Evolutionary conservation across 2,888 invertebrate genomes (phyloP).

Genomic region (Drosophila anomalipes): DNA sequence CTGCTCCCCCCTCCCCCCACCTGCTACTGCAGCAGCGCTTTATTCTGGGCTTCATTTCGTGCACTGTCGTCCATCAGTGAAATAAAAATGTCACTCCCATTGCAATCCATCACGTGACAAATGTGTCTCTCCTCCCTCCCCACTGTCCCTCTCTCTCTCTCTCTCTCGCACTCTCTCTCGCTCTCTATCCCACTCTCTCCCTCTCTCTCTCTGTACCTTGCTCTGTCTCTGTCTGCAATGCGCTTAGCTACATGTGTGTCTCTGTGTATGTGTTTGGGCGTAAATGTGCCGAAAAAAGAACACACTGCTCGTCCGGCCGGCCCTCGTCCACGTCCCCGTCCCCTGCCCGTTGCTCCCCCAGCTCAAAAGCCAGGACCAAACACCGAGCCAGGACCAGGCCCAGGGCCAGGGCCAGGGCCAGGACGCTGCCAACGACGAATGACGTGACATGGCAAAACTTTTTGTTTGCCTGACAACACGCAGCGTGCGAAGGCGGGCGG

Average conservation of each 20-base stretch:
- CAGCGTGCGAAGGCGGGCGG: conserved; percentile 51
- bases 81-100: conserved; percentile 85
- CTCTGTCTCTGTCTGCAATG: conserved; percentile 38
- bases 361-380: conserved; percentile 1
- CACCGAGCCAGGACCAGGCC: conserved; percentile 12
- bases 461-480: conserved; percentile 77
- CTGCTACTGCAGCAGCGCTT: conserved; percentile 12
- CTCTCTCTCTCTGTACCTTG: conserved; percentile 17
- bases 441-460: conserved; percentile 82
- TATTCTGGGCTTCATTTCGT: conserved; percentile 67
- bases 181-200: conserved; percentile 23
- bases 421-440: conserved; percentile 68
- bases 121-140: conserved; percentile 67
- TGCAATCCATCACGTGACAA: conserved; percentile 85
- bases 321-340: conserved; percentile 24
- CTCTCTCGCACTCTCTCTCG: conserved; percentile 16
- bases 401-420: conserved; percentile 27
- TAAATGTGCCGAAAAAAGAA: conserved; percentile 71
- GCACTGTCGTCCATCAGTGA: conserved; percentile 84
- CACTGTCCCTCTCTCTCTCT: conserved; percentile 26
- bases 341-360: background rate
- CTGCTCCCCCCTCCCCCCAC: no score
- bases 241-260: conserved; percentile 21
- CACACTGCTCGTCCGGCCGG: conserved; percentile 48
- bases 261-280: conserved; percentile 59